Evolutionary conservation across 2,797 vertebrate genomes (phyloP), one percentile per base, ranked within the genome.

Genomic region (Notoglanidium macrostoma): DNA sequence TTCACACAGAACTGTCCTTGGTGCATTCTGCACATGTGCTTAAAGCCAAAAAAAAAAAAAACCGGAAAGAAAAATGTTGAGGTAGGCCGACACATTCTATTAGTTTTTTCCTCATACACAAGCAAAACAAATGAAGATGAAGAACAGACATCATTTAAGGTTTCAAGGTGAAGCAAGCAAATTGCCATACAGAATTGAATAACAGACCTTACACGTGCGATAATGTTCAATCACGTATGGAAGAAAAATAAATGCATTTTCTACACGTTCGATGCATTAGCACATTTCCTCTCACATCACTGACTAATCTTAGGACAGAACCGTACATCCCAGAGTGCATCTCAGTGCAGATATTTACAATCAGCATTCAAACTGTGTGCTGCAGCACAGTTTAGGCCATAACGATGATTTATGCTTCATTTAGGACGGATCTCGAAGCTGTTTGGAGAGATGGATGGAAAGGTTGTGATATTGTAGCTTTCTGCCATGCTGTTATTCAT

Each of bases 361-460:
- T 83, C 79, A 54, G 73, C 21, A 77, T 74, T 78, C 81, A 46
- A 65, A 83, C 46, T 7, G 61, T 78, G 73, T 68, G 63, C 70
- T n/a, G 80, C 80, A 83, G 80, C 80, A 32, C 80, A 78, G 35
- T 55, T 79, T 70, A 29, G 67, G 61, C 54, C 63, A 72, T 87
- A 79, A 79, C 63, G 8, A 63, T 87, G 87, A 87, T 84, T 78
- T 80, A 85, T 80, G 74, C 83, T 72, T 29, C n/a, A 12, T 49
- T 59, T 83, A 21, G 46, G 32, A 72, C 70, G 51, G 83, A 46
- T 85, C 65, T 59, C 12, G 51, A n/a, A 77, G n/a, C 73, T 80
- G 78, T 80, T 80, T 67, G 61, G 74, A 59, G n/a, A 79, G 74
- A 85, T 85, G 76, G 87, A 87, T 87, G 87, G 63, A 79, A 44